Evolutionary conservation across 2,888 invertebrate species (phyloP).

Genomic region (Nycteola revayana): DNA sequence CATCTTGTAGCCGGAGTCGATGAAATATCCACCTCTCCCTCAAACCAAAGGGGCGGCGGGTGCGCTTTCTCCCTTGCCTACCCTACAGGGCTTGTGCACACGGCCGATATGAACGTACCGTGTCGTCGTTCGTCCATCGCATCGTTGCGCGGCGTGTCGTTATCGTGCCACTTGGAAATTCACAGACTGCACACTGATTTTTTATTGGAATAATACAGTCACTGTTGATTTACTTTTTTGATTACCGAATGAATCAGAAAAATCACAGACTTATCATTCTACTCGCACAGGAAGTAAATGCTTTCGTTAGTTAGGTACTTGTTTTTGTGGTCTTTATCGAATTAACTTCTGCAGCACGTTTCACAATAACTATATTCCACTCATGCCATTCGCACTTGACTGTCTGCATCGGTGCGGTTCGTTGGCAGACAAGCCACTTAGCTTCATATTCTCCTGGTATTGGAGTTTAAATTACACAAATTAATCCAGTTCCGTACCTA

Average conservation of each 20-base stretch:
- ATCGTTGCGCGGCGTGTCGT: no score
- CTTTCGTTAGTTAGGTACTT: slow-evolving; percentile 6
- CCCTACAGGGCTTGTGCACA: slow-evolving; percentile 44
- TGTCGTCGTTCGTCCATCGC: slow-evolving; percentile 17
- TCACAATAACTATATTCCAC: neutral
- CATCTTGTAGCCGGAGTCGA: slow-evolving; percentile 76
- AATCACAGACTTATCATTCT: no score
- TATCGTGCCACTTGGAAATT: slow-evolving; percentile 28
- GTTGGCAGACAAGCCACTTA: slow-evolving; percentile 49
- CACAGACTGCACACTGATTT: slow-evolving; percentile 36
- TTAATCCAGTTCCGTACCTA: slow-evolving; percentile 60
- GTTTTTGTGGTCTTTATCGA: slow-evolving; percentile 4
- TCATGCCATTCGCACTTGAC: no score
- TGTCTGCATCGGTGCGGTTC: neutral
- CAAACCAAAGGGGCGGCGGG: slow-evolving; percentile 41
- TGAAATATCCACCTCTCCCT: slow-evolving; percentile 72
- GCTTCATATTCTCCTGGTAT: slow-evolving; percentile 67
- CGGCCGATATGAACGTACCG: slow-evolving; percentile 42
- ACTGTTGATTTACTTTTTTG: slow-evolving; percentile 9
- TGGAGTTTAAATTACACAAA: slow-evolving; percentile 72
- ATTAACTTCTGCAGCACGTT: no score
- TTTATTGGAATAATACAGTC: slow-evolving; percentile 26
- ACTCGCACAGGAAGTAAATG: slow-evolving; percentile 10
- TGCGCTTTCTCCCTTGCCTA: slow-evolving; percentile 50
- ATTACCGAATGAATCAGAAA: no score